A percentile compares a stretch with the other conserved stretches of the same genome.
Evolutionary conservation across 2,888 invertebrate genomes (phyloP).

Genomic region (Trachelus troglodyta): DNA sequence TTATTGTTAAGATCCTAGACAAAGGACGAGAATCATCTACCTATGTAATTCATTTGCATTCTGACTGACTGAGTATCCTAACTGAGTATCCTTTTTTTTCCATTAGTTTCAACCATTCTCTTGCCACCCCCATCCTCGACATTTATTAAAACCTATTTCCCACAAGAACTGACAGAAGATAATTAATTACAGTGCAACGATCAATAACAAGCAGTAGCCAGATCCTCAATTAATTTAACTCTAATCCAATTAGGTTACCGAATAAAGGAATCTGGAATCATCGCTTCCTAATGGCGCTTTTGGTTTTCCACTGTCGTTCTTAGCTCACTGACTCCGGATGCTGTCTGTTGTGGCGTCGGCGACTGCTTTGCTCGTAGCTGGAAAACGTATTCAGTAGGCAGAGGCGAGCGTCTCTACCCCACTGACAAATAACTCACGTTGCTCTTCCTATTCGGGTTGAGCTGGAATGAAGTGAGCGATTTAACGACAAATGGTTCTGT

Average conservation of each 20-base stretch:
- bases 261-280: neutral
- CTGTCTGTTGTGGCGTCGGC: conserved; percentile 1
- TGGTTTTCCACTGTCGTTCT: conserved; percentile 12
- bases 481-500: conserved; percentile 3
- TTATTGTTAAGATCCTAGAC: neutral
- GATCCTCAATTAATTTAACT: neutral
- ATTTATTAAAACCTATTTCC: neutral
- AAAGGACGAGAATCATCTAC: neutral
- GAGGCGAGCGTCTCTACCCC: conserved; percentile 32
- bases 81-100: neutral
- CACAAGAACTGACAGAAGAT: neutral
- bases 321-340: neutral
- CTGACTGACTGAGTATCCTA: neutral
- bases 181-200: neutral
- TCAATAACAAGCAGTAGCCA: neutral
- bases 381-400: conserved; percentile 36
- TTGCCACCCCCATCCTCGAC: neutral
- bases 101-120: neutral
- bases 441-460: conserved; percentile 28
- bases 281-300: neutral
- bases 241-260: neutral
- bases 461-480: neutral
- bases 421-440: conserved; percentile 48
- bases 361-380: conserved; percentile 25
- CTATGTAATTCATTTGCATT: neutral